Evolutionary conservation across 2,113 vertebrate genomes (phyloP).

Genomic region (Bolborhynchus lineola): DNA sequence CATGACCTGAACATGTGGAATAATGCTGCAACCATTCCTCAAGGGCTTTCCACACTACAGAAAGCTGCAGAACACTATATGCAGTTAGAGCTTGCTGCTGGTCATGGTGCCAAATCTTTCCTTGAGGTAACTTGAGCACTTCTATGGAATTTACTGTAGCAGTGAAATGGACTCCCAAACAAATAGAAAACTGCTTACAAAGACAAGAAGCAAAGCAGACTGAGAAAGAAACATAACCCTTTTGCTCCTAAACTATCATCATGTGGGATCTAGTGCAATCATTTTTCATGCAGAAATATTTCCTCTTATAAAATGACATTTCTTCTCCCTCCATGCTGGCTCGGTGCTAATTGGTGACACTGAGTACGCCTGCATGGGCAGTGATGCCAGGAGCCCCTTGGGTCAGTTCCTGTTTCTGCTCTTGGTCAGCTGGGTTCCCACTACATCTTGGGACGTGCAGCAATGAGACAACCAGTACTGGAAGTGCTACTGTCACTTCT

Average conservation of each 20-base stretch:
- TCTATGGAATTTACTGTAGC: neutral
- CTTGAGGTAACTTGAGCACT: neutral
- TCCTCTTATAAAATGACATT: neutral
- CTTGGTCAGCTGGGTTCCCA: neutral
- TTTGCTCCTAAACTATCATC: neutral
- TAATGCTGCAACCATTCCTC: neutral
- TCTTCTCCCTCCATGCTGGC: neutral
- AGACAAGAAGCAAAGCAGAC: neutral
- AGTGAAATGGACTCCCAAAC: neutral
- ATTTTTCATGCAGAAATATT: neutral
- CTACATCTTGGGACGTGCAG: neutral
- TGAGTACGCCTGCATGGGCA: rapidly evolving
- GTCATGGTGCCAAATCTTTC: neutral
- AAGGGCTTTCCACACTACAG: neutral
- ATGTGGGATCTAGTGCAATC: neutral
- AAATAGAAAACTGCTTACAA: neutral
- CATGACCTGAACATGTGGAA: neutral
- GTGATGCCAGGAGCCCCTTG: neutral
- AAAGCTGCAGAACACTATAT: neutral
- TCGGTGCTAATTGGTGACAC: no score
- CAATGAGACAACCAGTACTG: neutral
- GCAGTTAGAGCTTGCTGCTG: neutral
- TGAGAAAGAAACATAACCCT: rapidly evolving
- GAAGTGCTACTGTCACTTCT: neutral
- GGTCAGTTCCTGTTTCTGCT: neutral